Evolutionary conservation across 2,888 invertebrate species (phyloP), one percentile per base, ranked within the genome.

Genomic region (Nemoura dubitans): DNA sequence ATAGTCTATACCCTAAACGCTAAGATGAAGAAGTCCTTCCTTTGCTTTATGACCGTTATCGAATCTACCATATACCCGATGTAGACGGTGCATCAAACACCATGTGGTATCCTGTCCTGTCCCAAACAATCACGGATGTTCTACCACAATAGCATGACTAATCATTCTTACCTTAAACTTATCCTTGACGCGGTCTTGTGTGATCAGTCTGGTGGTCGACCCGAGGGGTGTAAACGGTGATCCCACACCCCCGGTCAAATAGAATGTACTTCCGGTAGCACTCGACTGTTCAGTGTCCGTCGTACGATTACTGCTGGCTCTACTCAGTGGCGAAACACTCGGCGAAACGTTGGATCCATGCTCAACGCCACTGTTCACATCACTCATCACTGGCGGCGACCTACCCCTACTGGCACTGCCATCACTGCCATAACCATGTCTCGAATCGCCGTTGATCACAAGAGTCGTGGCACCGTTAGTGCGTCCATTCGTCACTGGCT

Each of bases 131-230:
- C 59, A 59, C 14, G 59, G 59, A 59, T 59, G 59, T 21, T 59
- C 59, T 14, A 1, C 59, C 59, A 59, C 21, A 1, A 36, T 16
- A 59, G 59, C 59, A 59, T 59, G 59, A 21, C 59, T 59, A 59
- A 59, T 59, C 59, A 21, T 36, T 25, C 36, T 26, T 83, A 83
- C 83, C 83, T 83, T 83, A 42, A 83, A 83, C 83, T 36, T 43
- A 42, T 42, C 26, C 42, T n/a, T 83, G 83, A n/a, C 78, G 25
- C 29, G 78, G 27, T 27, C 29, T 29, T 36, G 36, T 3, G 83
- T n/a, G 83, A 83, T 42, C 36, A 42, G 83, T 26, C 36, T 83
- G 42, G 30, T 42, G 25, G 83, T 83, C n/a, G 42, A 42, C 16
- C 83, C 83, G 21, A 25, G 83, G n/a, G 83, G 83, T 26, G 83